Evolutionary conservation across 2,888 invertebrate genomes (phyloP).

Genomic region (Rhyacophila evoluta): DNA sequence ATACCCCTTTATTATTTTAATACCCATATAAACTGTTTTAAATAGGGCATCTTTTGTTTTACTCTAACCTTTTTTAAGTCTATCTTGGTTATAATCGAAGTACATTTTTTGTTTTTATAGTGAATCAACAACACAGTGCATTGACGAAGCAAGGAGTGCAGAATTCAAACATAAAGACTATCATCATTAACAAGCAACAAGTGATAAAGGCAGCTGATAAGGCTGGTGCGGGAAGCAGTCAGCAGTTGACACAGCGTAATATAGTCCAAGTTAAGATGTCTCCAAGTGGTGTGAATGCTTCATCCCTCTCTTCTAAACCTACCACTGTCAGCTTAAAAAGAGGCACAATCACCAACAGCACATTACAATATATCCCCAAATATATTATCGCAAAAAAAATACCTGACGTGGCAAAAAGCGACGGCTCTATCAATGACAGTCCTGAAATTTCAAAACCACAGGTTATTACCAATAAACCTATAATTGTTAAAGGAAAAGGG

Average conservation of each 20-base stretch:
- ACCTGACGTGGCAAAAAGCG: conserved; percentile 30
- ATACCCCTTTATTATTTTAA: too few relatives aligned
- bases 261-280: conserved; percentile 48
- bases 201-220: conserved; percentile 26
- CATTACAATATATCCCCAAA: conserved; percentile 60
- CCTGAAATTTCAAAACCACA: conserved; percentile 29
- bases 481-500: conserved; percentile 48
- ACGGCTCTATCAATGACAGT: neutral
- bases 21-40: too few relatives aligned
- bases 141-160: neutral
- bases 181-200: conserved; percentile 52
- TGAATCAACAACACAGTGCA: conserved; percentile 28
- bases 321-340: conserved; percentile 37
- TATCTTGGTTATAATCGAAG: too few relatives aligned
- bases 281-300: neutral
- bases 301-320: conserved; percentile 10
- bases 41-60: too few relatives aligned
- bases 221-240: conserved; percentile 20
- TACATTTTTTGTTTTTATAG: conserved; percentile 27
- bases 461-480: conserved; percentile 42
- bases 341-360: conserved; percentile 35
- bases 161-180: conserved; percentile 47
- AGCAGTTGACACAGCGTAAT: conserved; percentile 32
- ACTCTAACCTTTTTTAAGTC: too few relatives aligned
- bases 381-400: conserved; percentile 63